phyloP scores from a whole-genome alignment of 2,888 invertebrate species.

The Abscondita cerata region DNA sequence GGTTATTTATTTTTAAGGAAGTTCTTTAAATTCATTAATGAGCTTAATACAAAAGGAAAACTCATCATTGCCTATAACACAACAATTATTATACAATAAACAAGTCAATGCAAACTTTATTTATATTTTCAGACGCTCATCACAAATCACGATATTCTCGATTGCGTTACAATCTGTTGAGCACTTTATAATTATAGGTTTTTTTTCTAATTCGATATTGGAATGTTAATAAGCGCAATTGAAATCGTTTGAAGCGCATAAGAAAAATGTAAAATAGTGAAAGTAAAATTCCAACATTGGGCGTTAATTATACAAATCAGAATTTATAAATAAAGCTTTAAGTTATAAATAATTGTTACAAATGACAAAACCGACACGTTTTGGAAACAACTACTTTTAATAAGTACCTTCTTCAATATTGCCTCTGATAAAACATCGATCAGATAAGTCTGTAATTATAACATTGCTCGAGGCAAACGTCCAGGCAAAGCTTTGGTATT shows the following conservation, averaged over 20 bases:
- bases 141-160: conserved; percentile 14
- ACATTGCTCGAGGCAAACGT: conserved; percentile 40
- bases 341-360: conserved; percentile 59
- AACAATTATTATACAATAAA: too few species aligned
- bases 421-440: conserved; percentile 48
- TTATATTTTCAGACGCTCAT: background rate
- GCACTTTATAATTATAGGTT: conserved; percentile 24
- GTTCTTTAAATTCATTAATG: too few species aligned
- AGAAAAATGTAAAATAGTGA: conserved; percentile 4
- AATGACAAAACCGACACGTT: conserved; percentile 53
- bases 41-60: too few species aligned
- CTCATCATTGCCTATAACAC: too few species aligned
- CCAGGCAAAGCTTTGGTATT: conserved; percentile 33
- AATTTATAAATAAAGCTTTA: conserved; percentile 32
- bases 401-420: conserved; percentile 54
- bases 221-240: conserved; percentile 9
- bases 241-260: too few species aligned
- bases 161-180: conserved; percentile 6
- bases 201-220: conserved; percentile 12
- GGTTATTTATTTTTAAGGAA: too few species aligned
- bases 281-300: background rate
- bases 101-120: too few species aligned
- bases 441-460: conserved; percentile 48
- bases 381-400: conserved; percentile 52
- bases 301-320: background rate